Base-by-base conservation (phyloP, 30 jellyfish, hydroid and myxozoan genomes). In the Turritopsis rubra region DNA sequence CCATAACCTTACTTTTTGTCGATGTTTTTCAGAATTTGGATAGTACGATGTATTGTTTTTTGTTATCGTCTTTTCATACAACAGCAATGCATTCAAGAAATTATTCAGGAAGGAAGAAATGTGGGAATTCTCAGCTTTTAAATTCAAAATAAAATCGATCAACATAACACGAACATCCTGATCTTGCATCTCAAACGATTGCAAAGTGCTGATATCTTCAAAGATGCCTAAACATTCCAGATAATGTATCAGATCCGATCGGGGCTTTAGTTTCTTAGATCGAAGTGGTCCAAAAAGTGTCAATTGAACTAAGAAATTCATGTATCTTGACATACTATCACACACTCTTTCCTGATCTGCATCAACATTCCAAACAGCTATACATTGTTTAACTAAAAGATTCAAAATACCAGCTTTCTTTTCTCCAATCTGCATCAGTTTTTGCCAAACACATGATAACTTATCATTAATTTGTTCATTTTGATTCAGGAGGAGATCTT, bases 1-100 rank as follows among this genome's bases (percentile, higher is more conserved):
- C 99, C 96, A 88, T 8, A 82, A 54, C 0, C 99, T 87, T 8
- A 93, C 81, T 77, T 93, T 93, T 75, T 88, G 96, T 16, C 99
- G 95, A 82, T 93, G 99, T 0, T 83, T 84, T 16, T 79, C 26
- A 68, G 97, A 89, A 82, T 88, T 85, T 68, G 89, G 90, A 71
- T 84, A 93, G 88, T 88, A 93, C 21, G 95, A 23, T 60, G 72
- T 73, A n/a, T 30, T 41, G 53, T 83, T 54, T 26, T 53, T 75
- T 8, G 91, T 73, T 1, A 87, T 66, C 52, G 31, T 81, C 54
- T 76, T 53, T 72, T 92, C 98, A 60, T 74, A 84, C 30, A 74
- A 83, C 41, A 88, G 52, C 52, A 92, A 76, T 3, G 29, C 79
- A 53, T 68, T 52, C 54, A 92, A 73, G 7, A 88, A 71, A 27